Evolutionary conservation across 1,140 invertebrate species (phyloP).

Genomic region (Atopsyche davidsoni): DNA sequence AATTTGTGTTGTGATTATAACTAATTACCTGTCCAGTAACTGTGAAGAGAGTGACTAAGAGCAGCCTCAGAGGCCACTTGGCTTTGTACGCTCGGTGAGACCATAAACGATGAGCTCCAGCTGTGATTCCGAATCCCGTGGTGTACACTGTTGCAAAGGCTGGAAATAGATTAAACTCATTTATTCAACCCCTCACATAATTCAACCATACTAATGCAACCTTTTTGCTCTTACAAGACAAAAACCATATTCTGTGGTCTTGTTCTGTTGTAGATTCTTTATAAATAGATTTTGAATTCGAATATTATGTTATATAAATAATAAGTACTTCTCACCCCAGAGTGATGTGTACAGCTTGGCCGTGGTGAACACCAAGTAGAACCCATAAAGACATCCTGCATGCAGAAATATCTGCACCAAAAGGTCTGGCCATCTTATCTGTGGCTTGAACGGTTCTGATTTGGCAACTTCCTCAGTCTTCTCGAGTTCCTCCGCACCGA

Average conservation of each 20-base stretch:
- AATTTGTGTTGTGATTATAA: slow-evolving; percentile 2
- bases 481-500: no score
- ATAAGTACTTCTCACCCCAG: slow-evolving; percentile 63
- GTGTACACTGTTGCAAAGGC: slow-evolving; percentile 58
- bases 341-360: slow-evolving; percentile 60
- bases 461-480: no score
- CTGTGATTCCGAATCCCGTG: slow-evolving; percentile 76
- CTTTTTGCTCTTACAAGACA: neutral
- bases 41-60: slow-evolving; percentile 74
- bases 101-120: slow-evolving; percentile 85
- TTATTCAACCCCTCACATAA: neutral
- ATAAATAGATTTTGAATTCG: neutral
- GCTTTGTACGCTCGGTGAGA: slow-evolving; percentile 85
- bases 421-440: slow-evolving; percentile 64
- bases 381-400: slow-evolving; percentile 60
- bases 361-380: slow-evolving; percentile 58
- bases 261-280: neutral
- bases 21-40: slow-evolving; percentile 75
- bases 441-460: slow-evolving; percentile 54
- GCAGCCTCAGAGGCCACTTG: slow-evolving; percentile 66
- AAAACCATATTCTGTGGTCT: neutral
- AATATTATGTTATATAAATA: neutral
- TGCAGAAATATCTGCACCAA: slow-evolving; percentile 62
- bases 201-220: neutral
- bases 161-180: slow-evolving; percentile 41